A percentile compares a stretch with the other conserved stretches of the same genome.
phyloP scores from a whole-genome alignment of 2,797 vertebrate species.

The Crypturellus tataupa region DNA sequence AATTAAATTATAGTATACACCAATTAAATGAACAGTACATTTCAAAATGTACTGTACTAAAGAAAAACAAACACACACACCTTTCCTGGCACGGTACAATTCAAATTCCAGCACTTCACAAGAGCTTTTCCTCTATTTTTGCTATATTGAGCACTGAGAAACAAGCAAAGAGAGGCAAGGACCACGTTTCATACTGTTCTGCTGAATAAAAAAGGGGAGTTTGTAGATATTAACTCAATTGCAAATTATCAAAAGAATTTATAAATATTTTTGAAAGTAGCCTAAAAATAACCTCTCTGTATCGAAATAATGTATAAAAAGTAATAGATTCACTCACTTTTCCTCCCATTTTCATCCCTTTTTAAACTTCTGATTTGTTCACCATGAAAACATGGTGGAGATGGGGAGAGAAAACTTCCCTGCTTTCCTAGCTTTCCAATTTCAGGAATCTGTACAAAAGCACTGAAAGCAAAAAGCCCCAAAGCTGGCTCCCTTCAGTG shows the following conservation, averaged over 20 bases:
- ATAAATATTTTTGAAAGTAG: not conserved
- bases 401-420: not conserved
- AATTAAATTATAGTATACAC: not conserved
- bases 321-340: not conserved
- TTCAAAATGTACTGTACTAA: not conserved
- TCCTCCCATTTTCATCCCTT: not conserved
- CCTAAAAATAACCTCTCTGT: not conserved
- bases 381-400: not conserved
- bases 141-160: not conserved
- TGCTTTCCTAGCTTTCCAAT: not conserved
- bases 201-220: not conserved
- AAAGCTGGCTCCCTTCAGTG: not conserved
- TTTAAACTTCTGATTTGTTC: not conserved
- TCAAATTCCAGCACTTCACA: not conserved
- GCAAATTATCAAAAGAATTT: not conserved
- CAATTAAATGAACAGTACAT: not conserved
- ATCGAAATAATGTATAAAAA: not conserved
- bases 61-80: not conserved
- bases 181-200: not conserved
- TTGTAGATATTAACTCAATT: not conserved
- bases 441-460: not conserved
- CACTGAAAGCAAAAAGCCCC: not conserved
- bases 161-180: not conserved
- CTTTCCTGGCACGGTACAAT: not conserved
- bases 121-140: not conserved